Conservation (phyloP, 2,797 vertebrate species). For the Alca torda region DNA sequence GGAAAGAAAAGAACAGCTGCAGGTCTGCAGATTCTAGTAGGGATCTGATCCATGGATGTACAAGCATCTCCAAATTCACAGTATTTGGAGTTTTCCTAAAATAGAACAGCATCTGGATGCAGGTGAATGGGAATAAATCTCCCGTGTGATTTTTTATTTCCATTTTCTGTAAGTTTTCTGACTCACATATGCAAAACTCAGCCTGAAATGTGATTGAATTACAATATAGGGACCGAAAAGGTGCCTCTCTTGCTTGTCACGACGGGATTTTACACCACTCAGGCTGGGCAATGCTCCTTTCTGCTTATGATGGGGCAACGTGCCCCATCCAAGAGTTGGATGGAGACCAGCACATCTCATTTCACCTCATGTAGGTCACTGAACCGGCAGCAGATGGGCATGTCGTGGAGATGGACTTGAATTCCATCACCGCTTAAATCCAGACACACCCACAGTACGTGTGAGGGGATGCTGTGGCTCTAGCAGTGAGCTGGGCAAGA, state of each 20-base stretch:
- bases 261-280: not conserved
- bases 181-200: not conserved
- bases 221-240: accelerated
- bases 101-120: not conserved
- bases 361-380: conserved; percentile 42
- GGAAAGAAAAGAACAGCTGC: not conserved
- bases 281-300: not conserved
- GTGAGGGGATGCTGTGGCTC: not conserved
- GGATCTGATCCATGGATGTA: not conserved
- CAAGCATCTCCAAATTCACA: not conserved
- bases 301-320: not conserved
- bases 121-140: not conserved
- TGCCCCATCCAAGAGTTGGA: not conserved
- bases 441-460: not conserved
- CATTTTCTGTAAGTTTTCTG: not conserved
- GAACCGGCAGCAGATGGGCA: not conserved
- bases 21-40: not conserved
- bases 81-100: not conserved
- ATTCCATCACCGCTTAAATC: conserved; percentile 7
- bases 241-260: accelerated
- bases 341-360: conserved; percentile 23
- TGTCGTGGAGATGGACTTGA: conserved; percentile 22
- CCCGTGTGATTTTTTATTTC: not conserved
- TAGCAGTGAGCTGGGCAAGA: not conserved
- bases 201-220: not conserved